Evolutionary conservation across 1,140 invertebrate species (phyloP).

Genomic region (Brachionus plicatilis): DNA sequence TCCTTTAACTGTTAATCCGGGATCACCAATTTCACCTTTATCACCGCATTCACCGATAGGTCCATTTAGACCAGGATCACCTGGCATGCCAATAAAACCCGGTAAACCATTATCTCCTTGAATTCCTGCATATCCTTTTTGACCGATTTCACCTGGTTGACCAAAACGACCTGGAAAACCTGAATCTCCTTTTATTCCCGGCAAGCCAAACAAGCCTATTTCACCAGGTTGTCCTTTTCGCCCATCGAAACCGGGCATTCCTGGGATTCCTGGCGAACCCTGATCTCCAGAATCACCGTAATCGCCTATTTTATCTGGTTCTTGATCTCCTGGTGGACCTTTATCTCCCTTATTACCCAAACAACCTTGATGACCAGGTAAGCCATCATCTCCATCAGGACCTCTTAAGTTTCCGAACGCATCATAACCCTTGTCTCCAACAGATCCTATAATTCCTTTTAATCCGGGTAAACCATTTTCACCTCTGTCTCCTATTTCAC

Average conservation of each 20-base stretch:
- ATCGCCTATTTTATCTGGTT: neutral
- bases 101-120: neutral
- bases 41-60: neutral
- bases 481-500: constrained; percentile 24
- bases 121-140: neutral
- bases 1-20: neutral
- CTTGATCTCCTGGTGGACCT: constrained; percentile 29
- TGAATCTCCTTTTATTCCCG: neutral
- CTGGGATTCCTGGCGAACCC: constrained; percentile 12
- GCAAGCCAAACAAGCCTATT: neutral
- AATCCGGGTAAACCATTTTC: constrained; percentile 58
- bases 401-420: neutral
- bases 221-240: constrained; percentile 9
- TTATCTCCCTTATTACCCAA: constrained; percentile 32
- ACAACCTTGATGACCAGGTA: neutral
- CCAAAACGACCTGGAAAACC: neutral
- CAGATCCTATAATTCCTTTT: constrained; percentile 51
- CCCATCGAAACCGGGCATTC: neutral
- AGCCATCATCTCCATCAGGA: neutral
- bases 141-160: neutral
- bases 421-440: constrained; percentile 41
- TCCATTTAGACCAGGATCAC: neutral
- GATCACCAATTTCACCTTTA: neutral
- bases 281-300: neutral
- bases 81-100: neutral